Conservation (phyloP, 1,140 invertebrate genomes). For the Zophobas morio region DNA sequence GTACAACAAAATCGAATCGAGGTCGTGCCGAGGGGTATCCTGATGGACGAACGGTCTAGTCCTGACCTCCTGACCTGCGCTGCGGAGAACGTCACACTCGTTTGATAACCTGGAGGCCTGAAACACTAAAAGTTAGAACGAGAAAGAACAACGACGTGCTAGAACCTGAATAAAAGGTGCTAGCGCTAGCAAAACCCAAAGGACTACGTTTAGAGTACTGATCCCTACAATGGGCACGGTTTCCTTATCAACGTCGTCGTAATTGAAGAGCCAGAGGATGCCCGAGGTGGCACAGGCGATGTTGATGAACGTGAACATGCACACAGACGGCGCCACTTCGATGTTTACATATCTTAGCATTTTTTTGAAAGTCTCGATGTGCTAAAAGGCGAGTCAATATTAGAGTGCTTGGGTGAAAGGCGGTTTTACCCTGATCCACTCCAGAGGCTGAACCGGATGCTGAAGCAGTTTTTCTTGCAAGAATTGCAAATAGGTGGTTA, state of each 20-base stretch:
- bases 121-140: conserved; percentile 54
- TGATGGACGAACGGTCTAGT: conserved; percentile 85
- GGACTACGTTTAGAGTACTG: conserved; percentile 75
- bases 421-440: conserved; percentile 81
- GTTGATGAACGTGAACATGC: conserved; percentile 82
- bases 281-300: conserved; percentile 80
- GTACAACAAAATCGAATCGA: conserved; percentile 84
- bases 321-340: conserved; percentile 79
- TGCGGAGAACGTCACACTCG: conserved; percentile 78
- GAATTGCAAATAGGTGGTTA: conserved; percentile 80
- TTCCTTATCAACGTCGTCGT: conserved; percentile 71
- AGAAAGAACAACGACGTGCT: conserved; percentile 6
- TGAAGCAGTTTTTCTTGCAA: conserved; percentile 80
- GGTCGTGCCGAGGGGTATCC: conserved; percentile 79
- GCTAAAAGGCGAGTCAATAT: conserved; percentile 48
- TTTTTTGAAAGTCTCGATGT: conserved; percentile 81
- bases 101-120: conserved; percentile 85
- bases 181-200: conserved; percentile 79
- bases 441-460: conserved; percentile 77
- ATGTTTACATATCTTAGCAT: conserved; percentile 82
- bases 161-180: conserved; percentile 80
- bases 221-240: conserved; percentile 73
- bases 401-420: not conserved
- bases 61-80: conserved; percentile 82
- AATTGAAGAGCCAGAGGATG: conserved; percentile 76